Evolutionary conservation across 2,113 vertebrate species (phyloP).

Genomic region (Pterophyllum scalare): DNA sequence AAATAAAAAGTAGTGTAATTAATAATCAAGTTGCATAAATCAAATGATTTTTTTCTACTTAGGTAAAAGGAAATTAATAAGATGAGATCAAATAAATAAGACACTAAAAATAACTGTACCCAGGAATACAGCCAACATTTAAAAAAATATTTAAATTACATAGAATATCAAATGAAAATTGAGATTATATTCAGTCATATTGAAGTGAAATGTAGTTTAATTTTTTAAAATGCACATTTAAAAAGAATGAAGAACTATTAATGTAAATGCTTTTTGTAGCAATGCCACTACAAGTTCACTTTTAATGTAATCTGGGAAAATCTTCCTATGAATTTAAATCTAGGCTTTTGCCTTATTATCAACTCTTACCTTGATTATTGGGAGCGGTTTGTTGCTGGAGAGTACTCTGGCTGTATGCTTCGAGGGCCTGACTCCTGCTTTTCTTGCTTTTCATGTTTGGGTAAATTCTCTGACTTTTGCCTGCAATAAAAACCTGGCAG

Average conservation of each 20-base stretch:
- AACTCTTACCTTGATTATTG: constrained; percentile 41
- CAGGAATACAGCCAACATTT: background rate
- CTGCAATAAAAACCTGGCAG: constrained; percentile 80
- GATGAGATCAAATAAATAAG: background rate
- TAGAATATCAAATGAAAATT: background rate
- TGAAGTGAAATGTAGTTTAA: background rate
- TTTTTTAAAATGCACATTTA: background rate
- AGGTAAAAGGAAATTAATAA: background rate
- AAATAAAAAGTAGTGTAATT: background rate
- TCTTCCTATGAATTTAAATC: background rate
- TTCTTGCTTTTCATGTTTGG: constrained; percentile 19
- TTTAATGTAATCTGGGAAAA: background rate
- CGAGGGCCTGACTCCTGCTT: background rate
- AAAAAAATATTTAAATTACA: too few relatives aligned
- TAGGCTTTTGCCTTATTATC: background rate
- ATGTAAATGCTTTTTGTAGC: background rate
- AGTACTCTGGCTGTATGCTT: background rate
- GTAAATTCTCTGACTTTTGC: background rate
- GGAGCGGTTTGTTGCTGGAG: constrained; percentile 13
- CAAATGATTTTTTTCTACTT: background rate
- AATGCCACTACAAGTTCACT: background rate
- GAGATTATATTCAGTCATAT: background rate
- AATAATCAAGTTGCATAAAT: background rate
- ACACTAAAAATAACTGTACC: background rate
- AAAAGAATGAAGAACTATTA: background rate